A percentile compares a stretch with the other conserved stretches of the same genome.
Evolutionary conservation across 2,797 vertebrate genomes (phyloP).

Genomic region (Tympanoctomys barrerae): DNA sequence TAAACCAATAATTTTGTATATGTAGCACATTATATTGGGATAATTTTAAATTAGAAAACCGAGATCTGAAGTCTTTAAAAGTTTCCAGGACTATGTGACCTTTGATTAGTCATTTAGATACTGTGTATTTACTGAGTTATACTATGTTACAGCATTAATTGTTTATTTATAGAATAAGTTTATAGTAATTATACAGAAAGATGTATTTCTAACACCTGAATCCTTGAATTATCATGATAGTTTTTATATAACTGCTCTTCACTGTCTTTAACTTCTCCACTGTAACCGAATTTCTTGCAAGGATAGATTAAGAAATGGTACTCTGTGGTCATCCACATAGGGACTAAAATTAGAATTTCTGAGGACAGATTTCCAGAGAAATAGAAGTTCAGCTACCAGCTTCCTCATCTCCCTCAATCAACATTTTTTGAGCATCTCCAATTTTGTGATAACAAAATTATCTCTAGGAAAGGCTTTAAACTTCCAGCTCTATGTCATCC

Average conservation of each 20-base stretch:
- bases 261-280: background rate
- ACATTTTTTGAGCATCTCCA: background rate
- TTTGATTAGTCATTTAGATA: background rate
- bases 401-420: background rate
- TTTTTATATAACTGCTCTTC: background rate
- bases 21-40: background rate
- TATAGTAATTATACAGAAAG: background rate
- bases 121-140: background rate
- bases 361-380: background rate
- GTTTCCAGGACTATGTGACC: background rate
- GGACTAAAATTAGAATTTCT: conserved; percentile 32
- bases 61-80: background rate
- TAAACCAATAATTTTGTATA: background rate
- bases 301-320: background rate
- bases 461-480: background rate
- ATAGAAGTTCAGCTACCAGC: background rate
- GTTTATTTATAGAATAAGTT: background rate
- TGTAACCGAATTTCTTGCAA: background rate
- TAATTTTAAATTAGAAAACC: background rate
- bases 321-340: background rate
- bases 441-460: background rate
- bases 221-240: background rate
- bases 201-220: background rate
- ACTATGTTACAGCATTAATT: background rate
- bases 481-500: background rate